Conservation (phyloP, 1,140 invertebrate genomes). For the Drosophila santomea region DNA sequence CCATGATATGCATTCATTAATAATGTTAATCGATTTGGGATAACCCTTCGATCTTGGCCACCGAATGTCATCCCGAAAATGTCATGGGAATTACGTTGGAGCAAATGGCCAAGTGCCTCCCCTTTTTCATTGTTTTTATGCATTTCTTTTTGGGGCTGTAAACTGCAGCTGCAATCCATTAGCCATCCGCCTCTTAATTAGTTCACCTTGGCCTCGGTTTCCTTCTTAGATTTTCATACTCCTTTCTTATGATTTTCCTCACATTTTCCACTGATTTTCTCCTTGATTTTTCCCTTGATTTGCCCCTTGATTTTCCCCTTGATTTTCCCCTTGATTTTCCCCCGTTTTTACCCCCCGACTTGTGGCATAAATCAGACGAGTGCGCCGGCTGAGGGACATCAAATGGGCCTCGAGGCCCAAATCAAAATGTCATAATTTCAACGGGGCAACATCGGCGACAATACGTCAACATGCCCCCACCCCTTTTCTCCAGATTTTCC, state of each 20-base stretch:
- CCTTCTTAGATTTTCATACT: constrained; percentile 3
- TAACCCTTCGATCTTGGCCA: constrained; percentile 47
- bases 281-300: too few relatives aligned
- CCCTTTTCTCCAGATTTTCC: background rate
- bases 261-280: background rate
- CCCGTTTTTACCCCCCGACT: background rate
- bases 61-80: constrained; percentile 21
- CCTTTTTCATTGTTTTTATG: background rate
- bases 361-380: constrained; percentile 53
- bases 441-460: constrained; percentile 70
- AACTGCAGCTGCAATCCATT: constrained; percentile 30
- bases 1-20: constrained; percentile 75
- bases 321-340: too few relatives aligned
- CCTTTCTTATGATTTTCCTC: background rate
- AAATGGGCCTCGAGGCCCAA: constrained; percentile 75
- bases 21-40: constrained; percentile 74
- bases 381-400: constrained; percentile 73
- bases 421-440: constrained; percentile 80
- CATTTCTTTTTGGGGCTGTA: background rate
- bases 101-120: constrained; percentile 50
- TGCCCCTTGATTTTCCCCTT: too few relatives aligned
- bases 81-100: background rate
- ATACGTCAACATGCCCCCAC: constrained; percentile 64
- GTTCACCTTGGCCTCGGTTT: constrained; percentile 27
- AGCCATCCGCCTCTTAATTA: constrained; percentile 52